phyloP scores from a whole-genome alignment of 1,140 invertebrate species.

The Delia radicum region DNA sequence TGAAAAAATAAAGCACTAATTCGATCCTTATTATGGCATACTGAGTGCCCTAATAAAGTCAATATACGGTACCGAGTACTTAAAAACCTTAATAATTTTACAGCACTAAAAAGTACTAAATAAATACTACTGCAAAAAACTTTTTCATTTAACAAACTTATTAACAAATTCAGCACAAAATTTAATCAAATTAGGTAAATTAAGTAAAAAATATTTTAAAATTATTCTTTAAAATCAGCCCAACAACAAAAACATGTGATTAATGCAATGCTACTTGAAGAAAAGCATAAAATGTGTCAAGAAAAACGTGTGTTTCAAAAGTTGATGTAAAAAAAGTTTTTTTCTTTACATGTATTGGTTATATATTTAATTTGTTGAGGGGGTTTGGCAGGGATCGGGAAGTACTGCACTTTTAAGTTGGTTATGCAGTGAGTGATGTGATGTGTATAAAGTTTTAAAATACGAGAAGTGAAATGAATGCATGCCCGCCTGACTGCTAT shows the following conservation, averaged over 20 bases:
- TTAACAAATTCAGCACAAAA: constrained; percentile 17
- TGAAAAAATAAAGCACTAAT: no score
- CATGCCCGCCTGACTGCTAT: not conserved
- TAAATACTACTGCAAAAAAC: constrained; percentile 2
- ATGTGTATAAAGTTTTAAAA: not conserved
- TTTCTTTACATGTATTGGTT: not conserved
- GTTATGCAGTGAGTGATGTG: not conserved
- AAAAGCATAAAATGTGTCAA: not conserved
- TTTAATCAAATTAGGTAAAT: not conserved
- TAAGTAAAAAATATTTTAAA: no score
- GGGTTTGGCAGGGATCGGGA: not conserved
- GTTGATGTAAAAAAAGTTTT: not conserved
- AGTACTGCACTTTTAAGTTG: constrained; percentile 14
- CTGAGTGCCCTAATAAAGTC: no score
- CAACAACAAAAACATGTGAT: no score
- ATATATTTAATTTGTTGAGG: not conserved
- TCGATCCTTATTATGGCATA: no score
- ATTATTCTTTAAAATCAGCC: no score
- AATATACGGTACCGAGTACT: no score
- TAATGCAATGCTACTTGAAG: not conserved
- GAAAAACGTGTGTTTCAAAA: constrained; percentile 21
- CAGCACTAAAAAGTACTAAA: not conserved
- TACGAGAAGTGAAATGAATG: not conserved
- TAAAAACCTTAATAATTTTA: no score
- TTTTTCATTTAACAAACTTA: constrained; percentile 12